Base-by-base conservation (phyloP, 2,113 vertebrate genomes). In the Mormyrus iriodes region DNA sequence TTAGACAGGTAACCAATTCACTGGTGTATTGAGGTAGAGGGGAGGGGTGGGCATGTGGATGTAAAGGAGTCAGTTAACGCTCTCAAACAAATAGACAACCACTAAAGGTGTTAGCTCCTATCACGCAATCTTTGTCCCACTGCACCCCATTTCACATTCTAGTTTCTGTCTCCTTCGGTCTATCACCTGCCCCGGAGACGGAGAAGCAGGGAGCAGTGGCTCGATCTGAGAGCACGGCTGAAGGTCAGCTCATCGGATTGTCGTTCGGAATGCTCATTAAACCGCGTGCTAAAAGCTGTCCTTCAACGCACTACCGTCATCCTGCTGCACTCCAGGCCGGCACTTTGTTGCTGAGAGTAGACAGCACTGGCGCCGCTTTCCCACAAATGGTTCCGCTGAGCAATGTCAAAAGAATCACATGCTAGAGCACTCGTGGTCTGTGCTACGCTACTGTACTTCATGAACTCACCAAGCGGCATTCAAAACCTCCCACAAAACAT, bases 81-180 rank as follows among this genome's bases (percentile, higher is more conserved):
- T 21, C 46, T 19, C 42, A 53, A 31, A 89, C 85, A 73, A 69
- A 89, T 13, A 48, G 58, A 55, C 24, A 79, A 91, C 91, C 85
- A 91, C 92, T 91, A 90, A 83, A 79, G 89, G 86, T 73, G 88
- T 90, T 91, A 89, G 90, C 88, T 90, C 90, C 73, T 31, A 88
- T 91, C 89, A 90, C 55, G 46, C 76, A 73, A 88, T 79, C 39
- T 84, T 51, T 85, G 51, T 52, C 69, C 85, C 44, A 65, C 52
- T 21, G n/a, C 61, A 19, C 61, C 24, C 19, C 31, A 3, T 12
- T 53, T 31, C 69, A 35, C 49, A 52, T 12, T 52, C 48, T 88
- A 4, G 69, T 79, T 53, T 52, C 51, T 35, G 27, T 82, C 35
- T 51, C 61, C 49, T 53, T 35, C 15, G 76, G 39, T 53, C 46